Conservation (phyloP, 2,113 vertebrate genomes). For the Chiloscyllium plagiosum region DNA sequence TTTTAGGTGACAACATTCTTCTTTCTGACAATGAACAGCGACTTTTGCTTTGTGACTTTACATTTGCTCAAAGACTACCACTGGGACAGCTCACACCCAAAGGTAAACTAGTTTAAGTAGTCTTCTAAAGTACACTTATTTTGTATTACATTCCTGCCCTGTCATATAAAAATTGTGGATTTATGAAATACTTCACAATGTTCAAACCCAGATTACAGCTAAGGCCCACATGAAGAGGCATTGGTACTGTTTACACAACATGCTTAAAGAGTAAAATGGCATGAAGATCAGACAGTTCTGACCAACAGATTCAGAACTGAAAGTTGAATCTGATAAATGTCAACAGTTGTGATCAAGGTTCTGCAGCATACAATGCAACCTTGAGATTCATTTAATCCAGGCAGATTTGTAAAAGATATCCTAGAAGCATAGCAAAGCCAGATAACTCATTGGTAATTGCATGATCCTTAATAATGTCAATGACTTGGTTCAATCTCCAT, state of each 20-base stretch:
- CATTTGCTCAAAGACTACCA: constrained; percentile 26
- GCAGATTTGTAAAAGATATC: not conserved
- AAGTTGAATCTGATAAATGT: not conserved
- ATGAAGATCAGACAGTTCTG: not conserved
- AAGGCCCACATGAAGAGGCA: not conserved
- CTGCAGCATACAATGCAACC: not conserved
- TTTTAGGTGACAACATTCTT: constrained; percentile 37
- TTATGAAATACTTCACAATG: not conserved
- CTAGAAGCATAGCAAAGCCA: not conserved
- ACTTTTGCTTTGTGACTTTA: constrained; percentile 39
- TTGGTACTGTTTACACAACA: not conserved
- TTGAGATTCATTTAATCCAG: not conserved
- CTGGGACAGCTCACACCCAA: constrained; percentile 12
- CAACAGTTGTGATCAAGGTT: not conserved
- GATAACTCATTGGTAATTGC: too few relatives aligned
- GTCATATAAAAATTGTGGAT: not conserved
- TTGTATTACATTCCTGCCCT: not conserved
- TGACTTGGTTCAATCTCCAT: not conserved
- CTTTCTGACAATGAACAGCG: not conserved
- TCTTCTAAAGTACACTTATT: not conserved
- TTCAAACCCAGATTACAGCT: not conserved
- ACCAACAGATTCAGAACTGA: not conserved
- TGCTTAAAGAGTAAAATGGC: not conserved
- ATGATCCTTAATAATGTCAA: too few relatives aligned
- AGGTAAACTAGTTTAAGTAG: not conserved